Conservation (phyloP, 2,113 vertebrate species). For the Callopanchax toddi region DNA sequence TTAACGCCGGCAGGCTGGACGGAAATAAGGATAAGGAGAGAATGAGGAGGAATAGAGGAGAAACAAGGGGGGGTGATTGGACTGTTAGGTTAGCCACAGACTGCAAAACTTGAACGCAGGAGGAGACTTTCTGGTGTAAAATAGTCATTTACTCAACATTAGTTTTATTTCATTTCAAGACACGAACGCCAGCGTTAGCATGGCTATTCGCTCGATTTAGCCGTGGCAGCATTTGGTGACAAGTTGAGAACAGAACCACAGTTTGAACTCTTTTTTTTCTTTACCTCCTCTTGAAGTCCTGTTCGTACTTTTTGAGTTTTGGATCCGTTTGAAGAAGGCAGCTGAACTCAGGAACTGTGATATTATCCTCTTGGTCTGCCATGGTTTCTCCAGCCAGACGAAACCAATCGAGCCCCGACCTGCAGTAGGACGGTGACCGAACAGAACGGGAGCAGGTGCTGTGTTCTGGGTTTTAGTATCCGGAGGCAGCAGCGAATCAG, state of each 20-base stretch:
- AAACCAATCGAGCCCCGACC: constrained; percentile 74
- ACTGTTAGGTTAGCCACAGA: too few species aligned
- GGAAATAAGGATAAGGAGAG: too few species aligned
- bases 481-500: constrained; percentile 32
- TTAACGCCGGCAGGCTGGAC: not conserved
- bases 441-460: not conserved
- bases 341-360: constrained; percentile 73
- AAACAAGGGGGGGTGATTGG: too few species aligned
- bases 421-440: constrained; percentile 1
- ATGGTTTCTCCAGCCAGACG: constrained; percentile 72
- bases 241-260: not conserved
- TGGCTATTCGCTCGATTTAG: constrained; percentile 5
- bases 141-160: not conserved
- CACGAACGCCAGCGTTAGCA: not conserved
- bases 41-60: not conserved
- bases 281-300: constrained; percentile 84
- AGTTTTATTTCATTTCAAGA: not conserved
- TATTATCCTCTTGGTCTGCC: constrained; percentile 73
- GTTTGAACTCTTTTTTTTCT: constrained; percentile 3
- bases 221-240: constrained; percentile 6
- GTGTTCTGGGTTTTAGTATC: constrained; percentile 8
- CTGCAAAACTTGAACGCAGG: not conserved
- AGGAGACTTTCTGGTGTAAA: not conserved
- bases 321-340: constrained; percentile 79
- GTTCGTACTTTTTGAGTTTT: constrained; percentile 72